A percentile compares a stretch with the other conserved stretches of the same genome.
These are phyloP conservation scores for Scytalopus superciliaris DNA, from an alignment of 2,113 vertebrate genomes.

Conservation along the genomic window DNA sequence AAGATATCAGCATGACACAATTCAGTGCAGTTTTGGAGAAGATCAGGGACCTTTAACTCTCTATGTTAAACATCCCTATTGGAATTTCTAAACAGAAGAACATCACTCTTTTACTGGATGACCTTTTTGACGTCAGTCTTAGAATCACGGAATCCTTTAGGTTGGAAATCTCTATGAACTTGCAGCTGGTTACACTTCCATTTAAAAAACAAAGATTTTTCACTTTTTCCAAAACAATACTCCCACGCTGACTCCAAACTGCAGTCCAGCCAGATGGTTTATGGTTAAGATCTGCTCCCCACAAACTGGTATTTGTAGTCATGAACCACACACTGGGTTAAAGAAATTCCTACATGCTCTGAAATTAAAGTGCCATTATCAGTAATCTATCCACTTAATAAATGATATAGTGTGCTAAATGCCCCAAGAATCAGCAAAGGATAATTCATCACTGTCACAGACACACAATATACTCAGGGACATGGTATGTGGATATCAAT, in stretches of 20 bases:
- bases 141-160: not conserved
- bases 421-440: not conserved
- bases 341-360: not conserved
- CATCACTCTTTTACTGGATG: not conserved
- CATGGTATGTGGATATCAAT: constrained; percentile 29
- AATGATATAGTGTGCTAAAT: constrained; percentile 6
- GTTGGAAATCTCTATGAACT: not conserved
- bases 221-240: constrained; percentile 46
- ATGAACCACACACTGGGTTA: not conserved
- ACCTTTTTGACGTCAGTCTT: not conserved
- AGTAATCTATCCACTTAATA: constrained; percentile 39
- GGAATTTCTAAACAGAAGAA: not conserved
- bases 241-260: constrained; percentile 12
- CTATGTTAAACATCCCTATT: not conserved
- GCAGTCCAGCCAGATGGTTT: constrained; percentile 9
- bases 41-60: not conserved
- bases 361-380: constrained; percentile 47
- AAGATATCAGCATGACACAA: not conserved
- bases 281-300: not conserved
- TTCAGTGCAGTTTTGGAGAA: not conserved
- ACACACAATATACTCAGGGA: constrained; percentile 19
- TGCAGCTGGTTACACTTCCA: constrained; percentile 37
- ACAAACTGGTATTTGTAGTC: not conserved
- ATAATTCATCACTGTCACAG: constrained; percentile 58
- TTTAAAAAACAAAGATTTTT: constrained; percentile 26